Percentiles rank a stretch among this genome's conserved stretches.
Evolutionary conservation across 37 sponge, comb jelly and placozoan genomes (phyloP).

Genomic region (Mnemiopsis leidyi): DNA sequence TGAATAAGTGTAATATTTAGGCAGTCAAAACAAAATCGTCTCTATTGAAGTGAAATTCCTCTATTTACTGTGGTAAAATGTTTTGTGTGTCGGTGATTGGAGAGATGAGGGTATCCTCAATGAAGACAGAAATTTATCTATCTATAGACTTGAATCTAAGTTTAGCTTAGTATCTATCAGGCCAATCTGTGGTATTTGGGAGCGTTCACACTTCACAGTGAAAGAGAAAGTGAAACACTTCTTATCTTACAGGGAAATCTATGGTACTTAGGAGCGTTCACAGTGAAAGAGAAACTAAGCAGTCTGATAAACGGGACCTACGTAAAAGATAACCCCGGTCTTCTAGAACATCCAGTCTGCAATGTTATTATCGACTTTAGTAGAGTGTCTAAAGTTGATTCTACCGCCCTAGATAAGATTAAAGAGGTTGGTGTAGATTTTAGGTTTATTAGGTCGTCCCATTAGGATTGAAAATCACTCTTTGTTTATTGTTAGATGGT

Average conservation of each 20-base stretch:
- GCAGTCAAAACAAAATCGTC: no score
- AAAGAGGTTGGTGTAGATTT: constrained; percentile 32
- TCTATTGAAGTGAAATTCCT: no score
- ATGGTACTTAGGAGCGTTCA: constrained; percentile 56
- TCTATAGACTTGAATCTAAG: no score
- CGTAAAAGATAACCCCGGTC: constrained; percentile 9
- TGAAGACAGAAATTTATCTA: background rate
- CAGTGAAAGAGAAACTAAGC: constrained; percentile 40
- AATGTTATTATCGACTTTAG: constrained; percentile 11
- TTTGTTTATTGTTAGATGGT: no score
- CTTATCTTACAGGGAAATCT: constrained; percentile 35
- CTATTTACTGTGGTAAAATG: no score
- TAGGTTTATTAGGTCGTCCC: no score
- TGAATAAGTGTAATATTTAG: no score
- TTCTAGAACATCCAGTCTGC: background rate
- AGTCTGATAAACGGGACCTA: constrained; percentile 31
- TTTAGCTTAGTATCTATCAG: constrained; percentile 24
- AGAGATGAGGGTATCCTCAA: no score
- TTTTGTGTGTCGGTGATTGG: no score
- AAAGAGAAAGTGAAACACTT: background rate
- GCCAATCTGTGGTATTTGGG: constrained; percentile 56
- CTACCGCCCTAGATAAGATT: constrained; percentile 42
- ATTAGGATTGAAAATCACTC: no score
- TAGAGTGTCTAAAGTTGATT: constrained; percentile 1
- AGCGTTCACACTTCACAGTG: background rate